Evolutionary conservation across 2,113 vertebrate species (phyloP).

Genomic region (Lepus timidus): DNA sequence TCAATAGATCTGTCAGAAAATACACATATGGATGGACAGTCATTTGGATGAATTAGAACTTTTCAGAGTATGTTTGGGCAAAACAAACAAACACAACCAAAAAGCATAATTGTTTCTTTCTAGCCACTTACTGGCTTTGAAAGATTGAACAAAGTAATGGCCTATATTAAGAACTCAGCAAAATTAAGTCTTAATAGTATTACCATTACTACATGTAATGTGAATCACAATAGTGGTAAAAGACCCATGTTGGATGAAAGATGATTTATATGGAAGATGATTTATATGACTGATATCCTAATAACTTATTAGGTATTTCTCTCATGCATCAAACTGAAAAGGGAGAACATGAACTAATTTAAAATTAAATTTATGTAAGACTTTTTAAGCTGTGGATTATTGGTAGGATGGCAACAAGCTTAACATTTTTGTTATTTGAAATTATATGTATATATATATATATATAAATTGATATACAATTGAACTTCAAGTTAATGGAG

Average conservation of each 20-base stretch:
- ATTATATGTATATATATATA: background rate
- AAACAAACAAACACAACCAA: slow-evolving; percentile 4
- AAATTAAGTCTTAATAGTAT: background rate
- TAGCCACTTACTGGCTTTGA: background rate
- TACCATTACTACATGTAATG: background rate
- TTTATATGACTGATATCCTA: background rate
- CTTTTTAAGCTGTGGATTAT: background rate
- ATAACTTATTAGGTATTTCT: background rate
- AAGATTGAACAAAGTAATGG: background rate
- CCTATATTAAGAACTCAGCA: background rate
- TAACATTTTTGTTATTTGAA: background rate
- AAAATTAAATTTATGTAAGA: slow-evolving; percentile 1
- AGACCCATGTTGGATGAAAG: slow-evolving; percentile 9
- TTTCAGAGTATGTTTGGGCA: background rate
- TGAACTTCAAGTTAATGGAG: too few species aligned
- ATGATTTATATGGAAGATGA: background rate
- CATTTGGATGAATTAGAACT: slow-evolving; percentile 28
- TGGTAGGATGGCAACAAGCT: background rate
- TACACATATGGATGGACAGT: background rate
- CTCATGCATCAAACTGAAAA: background rate
- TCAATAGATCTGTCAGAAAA: slow-evolving; percentile 25
- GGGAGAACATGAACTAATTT: background rate
- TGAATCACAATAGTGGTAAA: background rate
- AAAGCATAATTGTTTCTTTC: background rate
- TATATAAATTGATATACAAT: too few species aligned